Evolutionary conservation across 1,140 invertebrate genomes (phyloP).

Genomic region (Atopsyche davidsoni): DNA sequence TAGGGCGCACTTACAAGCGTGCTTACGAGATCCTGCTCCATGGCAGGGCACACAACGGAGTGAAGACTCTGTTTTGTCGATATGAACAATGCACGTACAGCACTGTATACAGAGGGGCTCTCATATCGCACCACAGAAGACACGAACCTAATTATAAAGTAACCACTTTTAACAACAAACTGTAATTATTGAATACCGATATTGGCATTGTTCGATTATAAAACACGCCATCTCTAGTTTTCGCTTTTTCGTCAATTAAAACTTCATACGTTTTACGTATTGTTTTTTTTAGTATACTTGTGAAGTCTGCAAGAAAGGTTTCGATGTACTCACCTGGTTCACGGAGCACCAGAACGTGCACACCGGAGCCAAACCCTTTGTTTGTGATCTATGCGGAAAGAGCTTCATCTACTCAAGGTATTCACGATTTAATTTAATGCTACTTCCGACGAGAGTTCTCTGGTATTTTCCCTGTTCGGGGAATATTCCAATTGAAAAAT

Average conservation of each 20-base stretch:
- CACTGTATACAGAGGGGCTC: constrained; percentile 25
- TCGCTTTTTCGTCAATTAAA: neutral
- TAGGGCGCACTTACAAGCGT: constrained; percentile 28
- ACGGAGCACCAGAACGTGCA: constrained; percentile 51
- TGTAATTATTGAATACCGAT: too few relatives aligned
- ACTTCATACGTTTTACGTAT: constrained; percentile 2
- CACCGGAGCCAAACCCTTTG: constrained; percentile 37
- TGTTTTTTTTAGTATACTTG: constrained; percentile 36
- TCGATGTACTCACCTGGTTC: constrained; percentile 37
- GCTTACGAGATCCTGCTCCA: constrained; percentile 27
- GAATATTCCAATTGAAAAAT: neutral
- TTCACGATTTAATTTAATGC: neutral
- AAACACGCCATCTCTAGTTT: too few relatives aligned
- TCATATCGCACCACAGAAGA: constrained; percentile 26
- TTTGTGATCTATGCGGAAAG: constrained; percentile 42
- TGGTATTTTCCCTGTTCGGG: neutral
- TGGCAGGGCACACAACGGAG: constrained; percentile 23
- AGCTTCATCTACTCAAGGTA: constrained; percentile 43
- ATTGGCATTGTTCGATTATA: too few relatives aligned
- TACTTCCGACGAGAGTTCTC: neutral
- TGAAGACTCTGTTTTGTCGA: constrained; percentile 27
- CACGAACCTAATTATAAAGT: constrained; percentile 27
- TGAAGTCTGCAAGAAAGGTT: constrained; percentile 40
- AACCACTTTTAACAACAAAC: too few relatives aligned
- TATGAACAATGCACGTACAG: constrained; percentile 27